Percentiles rank a stretch among this genome's conserved stretches.
phyloP scores from a whole-genome alignment of 2,113 vertebrate genomes.

The Crocuta crocuta region DNA sequence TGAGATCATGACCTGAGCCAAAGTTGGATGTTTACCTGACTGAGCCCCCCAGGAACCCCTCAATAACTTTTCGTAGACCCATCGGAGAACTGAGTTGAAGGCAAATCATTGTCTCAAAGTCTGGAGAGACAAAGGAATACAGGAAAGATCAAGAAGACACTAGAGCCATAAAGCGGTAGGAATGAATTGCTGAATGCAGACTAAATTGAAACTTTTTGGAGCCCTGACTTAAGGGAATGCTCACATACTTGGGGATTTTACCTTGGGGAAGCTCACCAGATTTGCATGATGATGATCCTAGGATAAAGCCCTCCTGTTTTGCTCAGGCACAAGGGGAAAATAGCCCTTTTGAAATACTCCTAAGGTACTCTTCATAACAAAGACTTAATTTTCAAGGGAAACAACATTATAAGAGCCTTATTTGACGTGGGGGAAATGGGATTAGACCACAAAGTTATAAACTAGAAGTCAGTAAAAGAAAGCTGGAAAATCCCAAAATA shows the following conservation, averaged over 20 bases:
- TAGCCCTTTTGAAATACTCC: background rate
- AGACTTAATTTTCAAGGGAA: background rate
- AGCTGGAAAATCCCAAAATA: background rate
- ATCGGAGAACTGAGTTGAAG: background rate
- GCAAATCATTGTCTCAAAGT: background rate
- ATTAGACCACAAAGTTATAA: background rate
- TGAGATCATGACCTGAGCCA: no score
- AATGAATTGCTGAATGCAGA: background rate
- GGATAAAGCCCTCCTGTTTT: background rate
- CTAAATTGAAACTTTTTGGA: background rate
- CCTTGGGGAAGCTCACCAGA: slow-evolving; percentile 95
- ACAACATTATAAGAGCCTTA: background rate
- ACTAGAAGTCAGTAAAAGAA: background rate
- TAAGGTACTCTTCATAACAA: background rate
- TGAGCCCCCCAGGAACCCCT: background rate
- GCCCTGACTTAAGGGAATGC: background rate
- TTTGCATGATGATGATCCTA: background rate
- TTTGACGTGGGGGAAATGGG: background rate
- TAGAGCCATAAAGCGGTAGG: background rate
- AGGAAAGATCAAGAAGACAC: background rate
- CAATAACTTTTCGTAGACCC: background rate
- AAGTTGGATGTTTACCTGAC: no score
- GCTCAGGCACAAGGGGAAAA: background rate
- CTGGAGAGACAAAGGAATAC: background rate
- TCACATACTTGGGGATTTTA: slow-evolving; percentile 92